Evolutionary conservation across 2,113 vertebrate genomes (phyloP), one percentile per base, ranked within the genome.

Genomic region (Panurus biarmicus): DNA sequence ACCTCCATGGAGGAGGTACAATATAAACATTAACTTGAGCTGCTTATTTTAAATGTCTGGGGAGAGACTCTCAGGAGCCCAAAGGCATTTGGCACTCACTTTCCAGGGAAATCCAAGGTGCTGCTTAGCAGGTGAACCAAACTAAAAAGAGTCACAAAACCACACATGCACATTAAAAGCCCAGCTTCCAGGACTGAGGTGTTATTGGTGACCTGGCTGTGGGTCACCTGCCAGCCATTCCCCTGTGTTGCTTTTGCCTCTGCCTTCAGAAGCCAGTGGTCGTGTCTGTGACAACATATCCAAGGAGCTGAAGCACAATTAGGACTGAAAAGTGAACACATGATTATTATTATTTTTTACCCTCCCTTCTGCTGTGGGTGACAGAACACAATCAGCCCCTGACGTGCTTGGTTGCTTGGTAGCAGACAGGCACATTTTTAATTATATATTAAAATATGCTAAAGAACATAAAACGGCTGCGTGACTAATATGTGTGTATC

Each of bases 401-500:
- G 96, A 93, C 76, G 95, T 62, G 96, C 97, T 96, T 94, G 89
- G 97, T 98, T 98, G 97, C 98, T 96, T 97, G 97, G 98, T 97
- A 98, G 98, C 97, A 98, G 97, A 78, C 97, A 97, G 97, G 65
- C 96, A 79, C 94, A 84, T 97, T 97, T 98, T 98, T 98, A 98
- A 98, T 98, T 98, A 98, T 96, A 97, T 77, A 97, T 95, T 97
- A 97, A 97, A 98, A 97, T 97, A 97, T 96, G 97, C 96, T 94
- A 95, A 97, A 96, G 96, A 97, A 96, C 95, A 97, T 94, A 96
- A 97, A 97, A 92, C 69, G 66, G 95, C 96, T 97, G 95, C 82
- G 95, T 97, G 97, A 97, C 97, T 97, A 97, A 97, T 97, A 95
- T 33, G 26, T 96, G 96, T 96, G 56, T 96, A 97, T 97, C 95